These are phyloP conservation scores for Poeciliopsis gracilis DNA, from an alignment of 2,797 vertebrate species.

Conservation along the genomic window DNA sequence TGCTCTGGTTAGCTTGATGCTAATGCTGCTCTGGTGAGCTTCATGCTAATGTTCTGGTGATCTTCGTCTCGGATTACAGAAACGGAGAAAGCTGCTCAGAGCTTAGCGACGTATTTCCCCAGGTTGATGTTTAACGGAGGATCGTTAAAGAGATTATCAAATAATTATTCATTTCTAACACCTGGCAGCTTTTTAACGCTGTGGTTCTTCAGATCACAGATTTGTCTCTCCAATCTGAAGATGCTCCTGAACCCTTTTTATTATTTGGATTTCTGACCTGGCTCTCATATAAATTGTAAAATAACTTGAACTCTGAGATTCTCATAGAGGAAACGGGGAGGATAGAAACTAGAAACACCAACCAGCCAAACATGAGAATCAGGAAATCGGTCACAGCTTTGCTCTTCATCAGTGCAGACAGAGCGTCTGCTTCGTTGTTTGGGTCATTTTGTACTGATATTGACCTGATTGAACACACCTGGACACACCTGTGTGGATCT, in stretches of 20 bases:
- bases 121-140: conserved; percentile 12
- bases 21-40: too few relatives aligned
- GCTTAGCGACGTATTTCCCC: conserved; percentile 18
- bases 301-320: too few relatives aligned
- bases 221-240: neutral
- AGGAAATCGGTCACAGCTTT: neutral
- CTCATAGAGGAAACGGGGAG: too few relatives aligned
- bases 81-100: neutral
- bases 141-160: neutral
- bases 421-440: neutral
- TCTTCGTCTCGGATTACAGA: conserved; percentile 16
- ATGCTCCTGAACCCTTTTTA: neutral
- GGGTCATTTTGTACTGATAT: neutral
- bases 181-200: neutral
- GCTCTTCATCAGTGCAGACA: conserved; percentile 1
- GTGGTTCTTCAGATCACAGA: neutral
- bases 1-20: too few relatives aligned
- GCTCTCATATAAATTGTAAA: neutral
- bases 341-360: neutral
- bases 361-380: neutral
- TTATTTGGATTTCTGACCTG: neutral
- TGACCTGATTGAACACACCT: too few relatives aligned
- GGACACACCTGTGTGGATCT: neutral
- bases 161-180: conserved; percentile 19
- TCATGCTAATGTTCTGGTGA: too few relatives aligned